phyloP scores from a whole-genome alignment of 1,140 invertebrate genomes.

The Achatina immaculata region DNA sequence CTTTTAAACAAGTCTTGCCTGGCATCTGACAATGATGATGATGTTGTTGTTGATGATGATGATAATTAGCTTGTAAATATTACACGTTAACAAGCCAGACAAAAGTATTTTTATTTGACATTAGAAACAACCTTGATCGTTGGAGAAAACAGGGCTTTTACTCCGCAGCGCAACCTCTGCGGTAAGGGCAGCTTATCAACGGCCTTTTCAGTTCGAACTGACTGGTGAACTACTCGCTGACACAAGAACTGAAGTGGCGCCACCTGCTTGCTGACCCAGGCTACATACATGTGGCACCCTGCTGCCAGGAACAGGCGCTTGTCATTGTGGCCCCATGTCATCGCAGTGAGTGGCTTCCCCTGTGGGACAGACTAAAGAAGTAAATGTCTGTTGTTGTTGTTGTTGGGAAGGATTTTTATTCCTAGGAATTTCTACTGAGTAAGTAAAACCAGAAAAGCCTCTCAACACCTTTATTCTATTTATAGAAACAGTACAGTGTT shows the following conservation, averaged over 20 bases:
- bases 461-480: too few relatives aligned
- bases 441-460: too few relatives aligned
- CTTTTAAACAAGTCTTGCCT: too few relatives aligned
- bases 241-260: slow-evolving; percentile 90
- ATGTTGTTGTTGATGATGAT: too few relatives aligned
- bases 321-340: slow-evolving; percentile 98
- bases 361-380: slow-evolving; percentile 71
- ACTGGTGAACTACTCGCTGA: slow-evolving; percentile 79
- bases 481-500: too few relatives aligned
- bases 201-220: slow-evolving; percentile 74
- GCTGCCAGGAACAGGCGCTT: slow-evolving; percentile 93
- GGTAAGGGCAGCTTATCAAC: slow-evolving; percentile 85
- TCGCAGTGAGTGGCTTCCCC: slow-evolving; percentile 85
- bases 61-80: too few relatives aligned
- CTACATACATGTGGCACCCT: slow-evolving; percentile 85
- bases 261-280: slow-evolving; percentile 87
- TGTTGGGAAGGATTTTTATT: too few relatives aligned
- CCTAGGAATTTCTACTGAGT: too few relatives aligned
- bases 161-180: slow-evolving; percentile 83
- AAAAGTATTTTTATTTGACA: too few relatives aligned
- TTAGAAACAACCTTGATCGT: slow-evolving; percentile 94
- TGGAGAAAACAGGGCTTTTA: slow-evolving; percentile 91
- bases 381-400: too few relatives aligned
- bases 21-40: too few relatives aligned
- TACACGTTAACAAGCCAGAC: too few relatives aligned